Percentiles rank a stretch among this genome's conserved stretches.
Evolutionary conservation across 2,888 invertebrate species (phyloP).

Genomic region (Brachypalpus laphriformis): DNA sequence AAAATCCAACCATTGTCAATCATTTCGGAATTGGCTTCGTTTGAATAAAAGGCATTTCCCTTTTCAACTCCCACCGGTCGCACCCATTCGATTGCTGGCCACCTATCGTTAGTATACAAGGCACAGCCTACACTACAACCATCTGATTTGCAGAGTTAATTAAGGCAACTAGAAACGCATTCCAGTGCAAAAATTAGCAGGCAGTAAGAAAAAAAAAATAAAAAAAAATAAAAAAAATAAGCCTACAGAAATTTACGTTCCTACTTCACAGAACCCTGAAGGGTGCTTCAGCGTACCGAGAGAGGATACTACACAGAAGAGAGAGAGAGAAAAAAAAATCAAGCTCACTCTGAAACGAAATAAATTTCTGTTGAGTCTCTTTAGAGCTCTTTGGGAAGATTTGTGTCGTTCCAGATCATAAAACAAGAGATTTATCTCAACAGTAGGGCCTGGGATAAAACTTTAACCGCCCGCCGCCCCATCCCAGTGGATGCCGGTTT

Average conservation of each 20-base stretch:
- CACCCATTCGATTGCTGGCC: constrained; percentile 23
- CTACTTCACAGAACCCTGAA: constrained; percentile 48
- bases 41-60: constrained; percentile 56
- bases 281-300: constrained; percentile 43
- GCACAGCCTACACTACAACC: constrained; percentile 14
- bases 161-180: constrained; percentile 48
- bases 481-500: constrained; percentile 2
- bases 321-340: constrained; percentile 29
- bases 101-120: constrained; percentile 15
- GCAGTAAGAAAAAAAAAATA: constrained; percentile 7
- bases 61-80: not conserved
- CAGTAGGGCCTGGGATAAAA: constrained; percentile 70
- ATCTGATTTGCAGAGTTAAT: constrained; percentile 47
- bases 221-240: constrained; percentile 12
- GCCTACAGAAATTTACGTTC: constrained; percentile 52
- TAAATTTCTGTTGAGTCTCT: constrained; percentile 74
- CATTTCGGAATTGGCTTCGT: constrained; percentile 64
- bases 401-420: constrained; percentile 75
- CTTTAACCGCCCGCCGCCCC: constrained; percentile 45
- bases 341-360: constrained; percentile 66
- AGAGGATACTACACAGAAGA: constrained; percentile 24
- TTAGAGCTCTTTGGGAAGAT: constrained; percentile 74
- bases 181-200: constrained; percentile 51
- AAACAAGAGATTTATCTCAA: constrained; percentile 74
- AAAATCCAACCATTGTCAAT: constrained; percentile 52